A percentile compares a stretch with the other conserved stretches of the same genome.
phyloP scores from a whole-genome alignment of 2,888 invertebrate species.

The Papilio elwesi region DNA sequence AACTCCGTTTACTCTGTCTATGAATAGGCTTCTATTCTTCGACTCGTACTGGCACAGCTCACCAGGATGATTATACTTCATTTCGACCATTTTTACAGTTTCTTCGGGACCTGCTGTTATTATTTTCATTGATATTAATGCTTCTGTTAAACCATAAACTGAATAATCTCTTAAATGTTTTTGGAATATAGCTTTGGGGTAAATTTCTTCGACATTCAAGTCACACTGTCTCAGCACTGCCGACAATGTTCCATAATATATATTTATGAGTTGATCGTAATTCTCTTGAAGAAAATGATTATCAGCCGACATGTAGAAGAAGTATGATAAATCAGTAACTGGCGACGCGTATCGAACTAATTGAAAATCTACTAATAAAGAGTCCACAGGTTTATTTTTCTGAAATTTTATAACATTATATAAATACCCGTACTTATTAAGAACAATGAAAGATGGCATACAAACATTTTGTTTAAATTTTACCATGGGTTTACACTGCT shows the following conservation, averaged over 20 bases:
- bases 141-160: slow-evolving; percentile 68
- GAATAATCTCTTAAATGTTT: slow-evolving; percentile 65
- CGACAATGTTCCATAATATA: slow-evolving; percentile 67
- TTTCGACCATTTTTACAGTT: slow-evolving; percentile 66
- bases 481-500: no score
- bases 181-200: slow-evolving; percentile 60
- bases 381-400: slow-evolving; percentile 63
- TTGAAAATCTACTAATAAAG: slow-evolving; percentile 66
- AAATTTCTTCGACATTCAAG: slow-evolving; percentile 59
- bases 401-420: slow-evolving; percentile 52
- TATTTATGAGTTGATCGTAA: slow-evolving; percentile 59
- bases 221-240: slow-evolving; percentile 66
- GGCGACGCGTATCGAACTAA: slow-evolving; percentile 65
- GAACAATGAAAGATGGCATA: no score
- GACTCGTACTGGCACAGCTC: slow-evolving; percentile 53
- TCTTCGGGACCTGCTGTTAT: slow-evolving; percentile 68
- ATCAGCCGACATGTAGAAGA: slow-evolving; percentile 67
- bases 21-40: slow-evolving; percentile 55
- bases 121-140: slow-evolving; percentile 72
- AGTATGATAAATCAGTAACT: slow-evolving; percentile 68
- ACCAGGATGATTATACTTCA: slow-evolving; percentile 59
- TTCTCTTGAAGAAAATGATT: slow-evolving; percentile 58
- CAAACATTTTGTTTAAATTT: no score
- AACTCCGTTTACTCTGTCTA: slow-evolving; percentile 66
- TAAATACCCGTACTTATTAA: not conserved